Evolutionary conservation across 2,797 vertebrate species (phyloP).

Genomic region (Pipistrellus pipistrellus): DNA sequence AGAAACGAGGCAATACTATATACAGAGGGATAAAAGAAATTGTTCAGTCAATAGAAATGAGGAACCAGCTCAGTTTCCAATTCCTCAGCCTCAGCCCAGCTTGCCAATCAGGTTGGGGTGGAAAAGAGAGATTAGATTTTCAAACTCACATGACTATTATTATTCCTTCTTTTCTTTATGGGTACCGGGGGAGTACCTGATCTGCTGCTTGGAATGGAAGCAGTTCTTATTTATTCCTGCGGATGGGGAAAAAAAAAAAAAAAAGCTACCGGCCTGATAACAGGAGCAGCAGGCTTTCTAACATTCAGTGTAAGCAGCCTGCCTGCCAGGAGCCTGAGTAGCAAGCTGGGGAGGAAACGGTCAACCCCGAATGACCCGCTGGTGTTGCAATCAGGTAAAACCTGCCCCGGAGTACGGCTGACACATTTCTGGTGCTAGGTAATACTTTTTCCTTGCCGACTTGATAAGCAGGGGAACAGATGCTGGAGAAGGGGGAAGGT

Average conservation of each 20-base stretch:
- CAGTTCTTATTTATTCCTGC: background rate
- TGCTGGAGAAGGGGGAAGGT: background rate
- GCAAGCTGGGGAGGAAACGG: background rate
- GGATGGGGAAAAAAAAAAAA: background rate
- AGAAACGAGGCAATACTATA: background rate
- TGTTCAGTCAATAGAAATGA: background rate
- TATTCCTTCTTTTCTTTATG: background rate
- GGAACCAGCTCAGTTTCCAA: slow-evolving; percentile 13
- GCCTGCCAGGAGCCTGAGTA: background rate
- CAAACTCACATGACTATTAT: background rate
- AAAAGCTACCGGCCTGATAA: background rate
- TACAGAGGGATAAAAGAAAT: background rate
- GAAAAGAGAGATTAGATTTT: background rate
- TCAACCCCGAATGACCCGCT: background rate
- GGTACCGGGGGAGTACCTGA: background rate
- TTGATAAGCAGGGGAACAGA: background rate
- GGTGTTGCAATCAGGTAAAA: background rate
- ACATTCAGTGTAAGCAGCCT: background rate
- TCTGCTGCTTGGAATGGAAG: background rate
- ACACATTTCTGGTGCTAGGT: background rate
- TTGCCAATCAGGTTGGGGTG: background rate
- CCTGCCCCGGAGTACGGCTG: background rate
- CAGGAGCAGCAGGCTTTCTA: background rate
- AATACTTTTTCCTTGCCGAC: background rate
- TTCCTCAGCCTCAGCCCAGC: background rate